A percentile compares a stretch with the other conserved stretches of the same genome.
These are phyloP conservation scores for Augiades crinisus DNA, from an alignment of 2,888 invertebrate species.

Conservation along the genomic window DNA sequence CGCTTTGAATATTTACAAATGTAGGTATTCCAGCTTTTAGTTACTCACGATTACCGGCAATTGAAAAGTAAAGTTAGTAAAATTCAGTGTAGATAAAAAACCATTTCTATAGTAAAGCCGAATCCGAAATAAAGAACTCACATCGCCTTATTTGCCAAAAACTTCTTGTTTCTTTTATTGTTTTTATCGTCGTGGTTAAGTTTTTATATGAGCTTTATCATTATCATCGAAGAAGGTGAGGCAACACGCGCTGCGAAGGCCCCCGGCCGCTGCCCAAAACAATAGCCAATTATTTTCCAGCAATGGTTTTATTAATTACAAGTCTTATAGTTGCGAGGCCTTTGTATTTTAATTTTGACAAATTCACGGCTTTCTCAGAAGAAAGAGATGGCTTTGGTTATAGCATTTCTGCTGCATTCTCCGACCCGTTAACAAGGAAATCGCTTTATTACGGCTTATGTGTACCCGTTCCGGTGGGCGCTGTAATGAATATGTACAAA, in stretches of 20 bases:
- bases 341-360: slow-evolving; percentile 75
- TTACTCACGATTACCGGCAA: too few species aligned
- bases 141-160: slow-evolving; percentile 7
- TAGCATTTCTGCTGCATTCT: slow-evolving; percentile 27
- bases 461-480: slow-evolving; percentile 39
- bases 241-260: slow-evolving; percentile 21
- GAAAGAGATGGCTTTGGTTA: slow-evolving; percentile 36
- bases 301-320: slow-evolving; percentile 69
- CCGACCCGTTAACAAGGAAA: slow-evolving; percentile 44
- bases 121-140: neutral
- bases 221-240: slow-evolving; percentile 16
- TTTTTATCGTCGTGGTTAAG: neutral
- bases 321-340: slow-evolving; percentile 49
- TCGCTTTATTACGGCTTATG: slow-evolving; percentile 48
- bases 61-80: neutral
- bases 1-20: too few species aligned
- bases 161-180: neutral
- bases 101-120: neutral
- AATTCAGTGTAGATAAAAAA: neutral
- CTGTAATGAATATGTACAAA: slow-evolving; percentile 47
- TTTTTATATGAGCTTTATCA: slow-evolving; percentile 14
- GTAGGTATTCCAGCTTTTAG: too few species aligned
- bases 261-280: slow-evolving; percentile 41
- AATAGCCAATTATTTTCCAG: slow-evolving; percentile 68
- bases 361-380: slow-evolving; percentile 65